These are phyloP conservation scores for Drosophila mimica DNA, from an alignment of 2,888 invertebrate genomes.

Conservation along the genomic window DNA sequence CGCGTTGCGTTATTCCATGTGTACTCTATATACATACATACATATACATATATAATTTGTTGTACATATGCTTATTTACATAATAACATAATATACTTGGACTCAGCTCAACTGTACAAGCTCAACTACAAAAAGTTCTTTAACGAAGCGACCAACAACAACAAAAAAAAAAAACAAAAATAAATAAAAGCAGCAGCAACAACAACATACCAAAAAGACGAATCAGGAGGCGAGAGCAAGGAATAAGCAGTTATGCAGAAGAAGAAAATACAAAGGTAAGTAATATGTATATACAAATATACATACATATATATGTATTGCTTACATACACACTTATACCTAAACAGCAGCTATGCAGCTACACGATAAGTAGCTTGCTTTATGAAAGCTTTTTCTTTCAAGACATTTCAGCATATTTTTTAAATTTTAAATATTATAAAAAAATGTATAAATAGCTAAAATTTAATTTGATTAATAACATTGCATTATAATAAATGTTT, in stretches of 20 bases:
- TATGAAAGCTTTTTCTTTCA: neutral
- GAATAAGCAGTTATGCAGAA: conserved; percentile 58
- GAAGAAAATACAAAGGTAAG: conserved; percentile 52
- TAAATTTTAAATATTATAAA: neutral
- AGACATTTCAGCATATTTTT: neutral
- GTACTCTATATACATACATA: neutral
- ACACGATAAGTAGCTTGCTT: conserved; percentile 1
- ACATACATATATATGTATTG: conserved; percentile 6
- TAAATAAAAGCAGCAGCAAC: neutral
- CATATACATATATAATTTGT: neutral
- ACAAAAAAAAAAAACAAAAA: conserved; percentile 1
- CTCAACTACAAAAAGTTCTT: conserved; percentile 43
- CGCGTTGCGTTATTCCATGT: too few species aligned
- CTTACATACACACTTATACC: conserved; percentile 4
- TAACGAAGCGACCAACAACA: conserved; percentile 42
- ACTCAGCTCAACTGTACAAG: conserved; percentile 69
- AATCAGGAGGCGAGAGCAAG: conserved; percentile 15
- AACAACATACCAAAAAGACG: neutral
- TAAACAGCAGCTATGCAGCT: conserved; percentile 8
- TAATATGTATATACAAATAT: neutral
- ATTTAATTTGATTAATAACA: neutral
- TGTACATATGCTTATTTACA: conserved; percentile 57
- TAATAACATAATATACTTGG: conserved; percentile 57
- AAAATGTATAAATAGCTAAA: too few species aligned
- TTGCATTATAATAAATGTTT: neutral